Evolutionary conservation across 2,888 invertebrate species (phyloP), one percentile per base, ranked within the genome.

Genomic region (Leucophenga maculata): DNA sequence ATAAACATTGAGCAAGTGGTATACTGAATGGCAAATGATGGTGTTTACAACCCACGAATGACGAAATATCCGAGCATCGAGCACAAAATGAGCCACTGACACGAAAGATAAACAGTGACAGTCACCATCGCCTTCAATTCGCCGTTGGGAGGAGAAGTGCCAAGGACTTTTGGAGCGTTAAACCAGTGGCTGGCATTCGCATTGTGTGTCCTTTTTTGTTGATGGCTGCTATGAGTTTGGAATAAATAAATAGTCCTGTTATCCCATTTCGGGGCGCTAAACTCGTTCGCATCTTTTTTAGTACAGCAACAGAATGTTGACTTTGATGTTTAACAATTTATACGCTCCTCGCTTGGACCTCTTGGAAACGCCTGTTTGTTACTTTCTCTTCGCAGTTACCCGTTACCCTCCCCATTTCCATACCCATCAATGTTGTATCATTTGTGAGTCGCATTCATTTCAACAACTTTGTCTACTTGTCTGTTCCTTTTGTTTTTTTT

Each of bases 221-320:
- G 50, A 50, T 50, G 50, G 50, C 50, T 50, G 6, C 50, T 50
- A 50, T 50, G 50, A 50, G 50, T 50, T 50, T n/a, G 50, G 50
- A 50, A 50, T 50, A 50, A 50, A 50, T 50, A 50, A 50, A 50
- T 50, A 50, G 50, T 50, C 50, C 50, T 50, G 50, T n/a, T 50
- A 50, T 18, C 18, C 50, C 16, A 50, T 50, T 50, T 50, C 50
- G 50, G 39, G 50, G 50, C 50, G 50, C 50, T 6, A n/a, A 50
- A 50, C 50, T 50, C 50, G 50, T 50, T 50, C 50, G 16, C 18
- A 16, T 3, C 8, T 50, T 50, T 50, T 8, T 1, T 8, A n/a
- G 16, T 50, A 16, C 16, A 50, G n/a, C 18, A 50, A 50, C 50
- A n/a, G 50, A 50, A 50, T 50, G 50, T 50, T 50, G 50, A n/a